These are phyloP conservation scores for Rhynchonycteris naso DNA, from an alignment of 2,797 vertebrate species.

Conservation along the genomic window DNA sequence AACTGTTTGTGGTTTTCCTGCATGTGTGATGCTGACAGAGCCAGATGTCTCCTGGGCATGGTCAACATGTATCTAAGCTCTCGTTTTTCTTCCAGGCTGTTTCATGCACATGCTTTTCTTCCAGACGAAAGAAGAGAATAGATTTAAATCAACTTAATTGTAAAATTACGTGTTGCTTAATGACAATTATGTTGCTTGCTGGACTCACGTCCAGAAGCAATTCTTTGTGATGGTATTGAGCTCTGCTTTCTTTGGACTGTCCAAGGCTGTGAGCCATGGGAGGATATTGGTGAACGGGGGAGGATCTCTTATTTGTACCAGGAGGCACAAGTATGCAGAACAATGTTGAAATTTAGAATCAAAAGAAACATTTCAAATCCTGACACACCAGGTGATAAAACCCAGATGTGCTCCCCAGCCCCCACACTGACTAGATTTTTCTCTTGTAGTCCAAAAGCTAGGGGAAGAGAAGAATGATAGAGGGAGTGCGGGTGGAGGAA, in stretches of 20 bases:
- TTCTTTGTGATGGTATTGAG: constrained; percentile 49
- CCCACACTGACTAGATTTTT: background rate
- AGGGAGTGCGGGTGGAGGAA: background rate
- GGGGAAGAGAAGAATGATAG: background rate
- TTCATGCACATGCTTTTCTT: constrained; percentile 43
- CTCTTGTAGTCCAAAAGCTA: background rate
- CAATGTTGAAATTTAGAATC: constrained; percentile 73
- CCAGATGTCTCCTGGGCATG: background rate
- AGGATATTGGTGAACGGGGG: background rate
- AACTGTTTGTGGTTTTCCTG: constrained; percentile 13
- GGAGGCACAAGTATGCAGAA: constrained; percentile 76
- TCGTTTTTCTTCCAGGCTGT: constrained; percentile 48
- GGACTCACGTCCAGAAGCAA: constrained; percentile 54
- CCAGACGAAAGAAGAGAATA: constrained; percentile 38
- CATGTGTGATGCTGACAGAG: background rate
- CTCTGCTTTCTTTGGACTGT: background rate
- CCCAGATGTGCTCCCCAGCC: constrained; percentile 44
- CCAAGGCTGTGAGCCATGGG: background rate
- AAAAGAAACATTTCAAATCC: constrained; percentile 53
- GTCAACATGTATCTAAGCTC: background rate
- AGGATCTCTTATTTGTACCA: constrained; percentile 69
- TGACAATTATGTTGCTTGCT: constrained; percentile 54
- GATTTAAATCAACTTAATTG: constrained; percentile 56
- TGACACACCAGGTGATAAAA: constrained; percentile 50
- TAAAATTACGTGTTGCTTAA: constrained; percentile 54